phyloP scores from a whole-genome alignment of 2,888 invertebrate genomes.

The Euzetes globulus region DNA sequence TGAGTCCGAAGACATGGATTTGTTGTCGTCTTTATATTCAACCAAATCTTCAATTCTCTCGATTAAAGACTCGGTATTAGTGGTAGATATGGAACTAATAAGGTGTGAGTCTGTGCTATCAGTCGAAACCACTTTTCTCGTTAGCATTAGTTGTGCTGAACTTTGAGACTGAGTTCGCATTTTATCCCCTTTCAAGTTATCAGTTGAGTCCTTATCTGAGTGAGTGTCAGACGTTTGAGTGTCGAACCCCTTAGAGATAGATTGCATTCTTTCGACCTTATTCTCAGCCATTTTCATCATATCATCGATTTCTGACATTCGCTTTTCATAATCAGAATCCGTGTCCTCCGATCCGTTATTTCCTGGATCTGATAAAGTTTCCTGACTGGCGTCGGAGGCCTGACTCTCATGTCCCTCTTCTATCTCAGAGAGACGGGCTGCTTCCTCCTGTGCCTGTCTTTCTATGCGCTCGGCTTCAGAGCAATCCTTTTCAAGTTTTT shows the following conservation, averaged over 20 bases:
- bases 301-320: constrained; percentile 62
- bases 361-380: constrained; percentile 53
- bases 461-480: constrained; percentile 74
- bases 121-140: constrained; percentile 33
- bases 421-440: constrained; percentile 59
- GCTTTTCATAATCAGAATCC: constrained; percentile 54
- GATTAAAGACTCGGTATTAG: constrained; percentile 38
- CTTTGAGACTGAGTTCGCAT: neutral
- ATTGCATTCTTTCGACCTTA: constrained; percentile 57
- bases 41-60: constrained; percentile 37
- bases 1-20: constrained; percentile 28
- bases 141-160: constrained; percentile 35
- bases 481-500: constrained; percentile 76
- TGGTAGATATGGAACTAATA: constrained; percentile 39
- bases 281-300: constrained; percentile 61
- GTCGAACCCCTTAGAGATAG: constrained; percentile 33
- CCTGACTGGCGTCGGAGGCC: constrained; percentile 53
- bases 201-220: neutral
- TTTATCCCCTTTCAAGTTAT: constrained; percentile 24
- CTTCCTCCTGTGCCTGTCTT: constrained; percentile 74
- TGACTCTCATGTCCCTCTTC: constrained; percentile 50
- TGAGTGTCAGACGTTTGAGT: neutral
- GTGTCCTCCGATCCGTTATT: constrained; percentile 18
- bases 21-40: constrained; percentile 28
- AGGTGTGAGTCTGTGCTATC: constrained; percentile 39